Base-by-base conservation (phyloP, 1,140 invertebrate species). In the Camponotus pennsylvanicus region DNA sequence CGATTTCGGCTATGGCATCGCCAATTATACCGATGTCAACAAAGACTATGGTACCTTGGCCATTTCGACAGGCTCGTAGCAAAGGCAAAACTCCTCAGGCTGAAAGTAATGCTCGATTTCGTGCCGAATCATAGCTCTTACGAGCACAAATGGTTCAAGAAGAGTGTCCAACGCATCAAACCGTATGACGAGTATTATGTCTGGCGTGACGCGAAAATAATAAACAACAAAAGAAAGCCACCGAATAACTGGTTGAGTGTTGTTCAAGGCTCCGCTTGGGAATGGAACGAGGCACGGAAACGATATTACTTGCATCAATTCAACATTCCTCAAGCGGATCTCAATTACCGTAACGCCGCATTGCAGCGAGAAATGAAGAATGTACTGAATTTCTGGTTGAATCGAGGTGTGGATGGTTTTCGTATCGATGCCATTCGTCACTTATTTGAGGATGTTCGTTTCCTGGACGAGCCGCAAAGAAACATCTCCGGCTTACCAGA, bases 51-150 rank as follows among this genome's bases (percentile, higher is more conserved):
- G 97, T 18, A 97, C 96, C 0, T 92, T 97, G 91, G 94, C 93
- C 18, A 97, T 79, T 97, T 97, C 89, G 94, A 96, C 7, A 92
- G 92, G 0, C 93, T 97, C 5, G 89, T 96, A 40, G 85, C 57
- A 2, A 92, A 92, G 83, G 93, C 95, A 0, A 95, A 95, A 88
- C 57, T 73, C 0, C 78, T 92, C 3, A 85, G 84, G 1, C 57
- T 93, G 1, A 93, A 92, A 57, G 86, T 96, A 45, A 93, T 97
- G 1, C 86, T 97, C 66, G 97, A 98, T 91, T 97, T 97, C 84
- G 96, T 97, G 9, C 97, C 97, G 3, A 98, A 98, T 93, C 97
- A 98, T 86, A 97, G 97, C 5, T 97, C 97, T 66, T 96, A 96
- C 84, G 93, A 97, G 75, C 96, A 97, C 73, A 94, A 96, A 52